phyloP scores from a whole-genome alignment of 2,888 invertebrate species.

The Myopa tessellatipennis region DNA sequence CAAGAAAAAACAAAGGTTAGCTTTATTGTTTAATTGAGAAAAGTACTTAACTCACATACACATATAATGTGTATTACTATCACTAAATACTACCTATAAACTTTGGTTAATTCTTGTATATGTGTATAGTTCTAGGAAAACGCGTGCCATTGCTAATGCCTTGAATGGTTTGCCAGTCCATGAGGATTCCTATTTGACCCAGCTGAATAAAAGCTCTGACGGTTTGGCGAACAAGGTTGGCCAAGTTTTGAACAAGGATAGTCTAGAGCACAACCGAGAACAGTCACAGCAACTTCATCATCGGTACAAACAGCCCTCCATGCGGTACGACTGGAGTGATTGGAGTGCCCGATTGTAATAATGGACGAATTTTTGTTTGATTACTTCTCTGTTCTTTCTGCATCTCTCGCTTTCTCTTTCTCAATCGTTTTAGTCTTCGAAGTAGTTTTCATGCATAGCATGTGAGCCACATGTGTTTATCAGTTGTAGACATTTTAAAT shows the following conservation, averaged over 20 bases:
- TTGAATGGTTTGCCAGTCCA: slow-evolving; percentile 63
- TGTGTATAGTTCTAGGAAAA: slow-evolving; percentile 54
- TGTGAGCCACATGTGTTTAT: neutral
- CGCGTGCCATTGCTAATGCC: slow-evolving; percentile 63
- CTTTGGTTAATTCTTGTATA: neutral
- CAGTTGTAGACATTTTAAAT: slow-evolving; percentile 8
- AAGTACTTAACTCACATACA: neutral
- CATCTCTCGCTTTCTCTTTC: neutral
- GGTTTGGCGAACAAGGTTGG: neutral
- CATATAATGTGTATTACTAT: neutral
- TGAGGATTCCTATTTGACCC: slow-evolving; percentile 61
- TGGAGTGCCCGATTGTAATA: slow-evolving; percentile 48
- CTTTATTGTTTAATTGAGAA: neutral
- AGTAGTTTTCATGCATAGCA: slow-evolving; percentile 6
- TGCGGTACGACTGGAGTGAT: slow-evolving; percentile 55
- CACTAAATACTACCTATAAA: neutral
- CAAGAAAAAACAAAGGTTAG: slow-evolving; percentile 50
- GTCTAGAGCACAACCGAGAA: slow-evolving; percentile 38
- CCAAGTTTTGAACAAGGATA: slow-evolving; percentile 1
- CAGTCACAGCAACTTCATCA: slow-evolving; percentile 39
- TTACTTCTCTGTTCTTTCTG: neutral
- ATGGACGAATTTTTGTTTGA: slow-evolving; percentile 25
- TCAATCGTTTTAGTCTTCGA: too few species aligned
- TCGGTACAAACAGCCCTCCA: slow-evolving; percentile 41
- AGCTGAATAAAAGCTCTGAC: slow-evolving; percentile 47